Conservation (phyloP, 2,113 vertebrate genomes). For the Catharus bicknelli region DNA sequence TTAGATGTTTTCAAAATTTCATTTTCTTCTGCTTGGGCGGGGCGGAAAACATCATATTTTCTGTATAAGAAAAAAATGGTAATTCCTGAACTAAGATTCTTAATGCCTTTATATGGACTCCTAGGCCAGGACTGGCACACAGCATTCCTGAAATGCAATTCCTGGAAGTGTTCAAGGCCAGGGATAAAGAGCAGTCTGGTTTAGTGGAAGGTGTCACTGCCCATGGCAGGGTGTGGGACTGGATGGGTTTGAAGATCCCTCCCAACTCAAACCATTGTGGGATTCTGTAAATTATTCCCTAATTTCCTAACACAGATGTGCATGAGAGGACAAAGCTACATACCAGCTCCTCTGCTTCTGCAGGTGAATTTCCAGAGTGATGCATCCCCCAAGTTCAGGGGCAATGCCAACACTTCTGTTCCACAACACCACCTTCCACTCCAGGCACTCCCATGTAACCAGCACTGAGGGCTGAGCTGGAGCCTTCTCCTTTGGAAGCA, state of each 20-base stretch:
- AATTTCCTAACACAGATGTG: not conserved
- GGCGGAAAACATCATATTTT: not conserved
- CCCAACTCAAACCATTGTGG: not conserved
- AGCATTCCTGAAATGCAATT: not conserved
- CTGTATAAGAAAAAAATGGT: not conserved
- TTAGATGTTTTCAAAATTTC: not conserved
- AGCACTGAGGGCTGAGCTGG: not conserved
- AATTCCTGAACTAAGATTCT: not conserved
- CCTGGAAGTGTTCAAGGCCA: not conserved
- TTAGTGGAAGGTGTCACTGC: not conserved
- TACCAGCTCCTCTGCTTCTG: not conserved
- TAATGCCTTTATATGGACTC: not conserved
- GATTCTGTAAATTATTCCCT: not conserved
- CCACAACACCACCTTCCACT: not conserved
- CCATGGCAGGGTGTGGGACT: not conserved
- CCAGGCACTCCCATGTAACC: not conserved
- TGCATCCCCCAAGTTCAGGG: not conserved
- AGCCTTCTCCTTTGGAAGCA: not conserved
- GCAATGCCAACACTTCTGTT: rapidly evolving
- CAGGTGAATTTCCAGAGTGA: not conserved
- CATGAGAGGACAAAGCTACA: not conserved
- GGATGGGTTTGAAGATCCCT: not conserved
- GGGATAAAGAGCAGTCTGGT: not conserved
- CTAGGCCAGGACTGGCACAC: not conserved
- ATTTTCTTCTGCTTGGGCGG: not conserved